Base-by-base conservation (phyloP, 2,113 vertebrate genomes). In the Siphamia tubifer region DNA sequence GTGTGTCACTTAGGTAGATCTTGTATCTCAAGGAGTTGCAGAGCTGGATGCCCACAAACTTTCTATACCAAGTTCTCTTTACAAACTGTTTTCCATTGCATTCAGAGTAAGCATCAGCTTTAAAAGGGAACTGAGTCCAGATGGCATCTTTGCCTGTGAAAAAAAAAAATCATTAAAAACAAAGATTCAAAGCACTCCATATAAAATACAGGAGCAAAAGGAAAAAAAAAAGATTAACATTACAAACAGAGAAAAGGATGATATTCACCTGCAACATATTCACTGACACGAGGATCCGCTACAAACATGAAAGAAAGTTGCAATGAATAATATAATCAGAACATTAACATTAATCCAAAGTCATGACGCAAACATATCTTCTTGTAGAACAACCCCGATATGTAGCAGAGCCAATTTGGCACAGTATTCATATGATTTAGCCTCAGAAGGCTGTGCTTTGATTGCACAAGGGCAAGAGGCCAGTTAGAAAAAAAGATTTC, bases 11-110 rank as follows among this genome's bases (percentile, higher is more conserved):
- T 85, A 99, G 92, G 77, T 99, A 99, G 91, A 99, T 98, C 89
- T 98, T 97, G 82, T 99, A 99, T 94, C 98, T 94, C 70, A 99
- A 90, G 1, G 98, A 99, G 84, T 99, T 99, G 85, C 98, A 99
- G n/a, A 99, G 90, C 85, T 98, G 96, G 71, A 99, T 96, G 4
- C 98, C 98, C 13, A 99, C 98, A 74, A 98, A 99, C 79, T 99
- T 99, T 70, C 98, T 94, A 81, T 99, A 99, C 96, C 98, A 99
- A 0, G 98, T 99, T 72, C 98, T 95, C 89, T 99, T 99, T 43
- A 99, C 94, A 0, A 89, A 99, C 72, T 95, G 94, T 70, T 94
- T 96, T 48, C 98, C 98, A 21, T 90, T 96, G 86, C 98, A 99
- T 84, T 99, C 97, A 6, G 97, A 98, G 74, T 95, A 95, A 19